A percentile compares a stretch with the other conserved stretches of the same genome.
phyloP scores from a whole-genome alignment of 1,140 invertebrate genomes.

The Microplitis demolitor region DNA sequence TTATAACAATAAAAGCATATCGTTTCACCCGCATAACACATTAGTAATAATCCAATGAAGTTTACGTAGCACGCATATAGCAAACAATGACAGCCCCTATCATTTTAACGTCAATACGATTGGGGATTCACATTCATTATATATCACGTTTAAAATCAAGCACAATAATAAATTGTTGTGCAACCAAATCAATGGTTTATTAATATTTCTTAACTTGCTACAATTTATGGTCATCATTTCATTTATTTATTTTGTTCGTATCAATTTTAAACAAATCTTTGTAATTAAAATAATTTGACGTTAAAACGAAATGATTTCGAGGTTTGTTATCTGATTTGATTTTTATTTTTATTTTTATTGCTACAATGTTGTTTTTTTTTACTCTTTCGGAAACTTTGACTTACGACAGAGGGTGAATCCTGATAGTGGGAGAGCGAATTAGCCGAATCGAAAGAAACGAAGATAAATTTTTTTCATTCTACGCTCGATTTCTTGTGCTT shows the following conservation, averaged over 20 bases:
- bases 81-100: not conserved
- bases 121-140: not conserved
- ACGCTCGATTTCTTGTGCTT: constrained; percentile 12
- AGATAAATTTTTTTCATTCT: constrained; percentile 16
- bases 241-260: too few species aligned
- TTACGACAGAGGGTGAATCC: not conserved
- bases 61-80: not conserved
- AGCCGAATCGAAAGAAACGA: constrained; percentile 2
- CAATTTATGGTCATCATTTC: too few species aligned
- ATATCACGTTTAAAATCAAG: not conserved
- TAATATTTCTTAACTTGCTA: not conserved
- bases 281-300: too few species aligned
- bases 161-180: not conserved
- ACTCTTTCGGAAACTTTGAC: not conserved
- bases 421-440: not conserved
- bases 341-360: not conserved
- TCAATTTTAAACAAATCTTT: too few species aligned
- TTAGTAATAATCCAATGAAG: not conserved
- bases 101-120: not conserved
- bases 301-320: too few species aligned
- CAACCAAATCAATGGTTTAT: not conserved
- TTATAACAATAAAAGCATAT: not conserved
- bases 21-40: not conserved
- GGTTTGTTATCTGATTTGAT: not conserved
- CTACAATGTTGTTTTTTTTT: not conserved